phyloP scores from a whole-genome alignment of 1,140 invertebrate genomes.

The Homarus americanus region DNA sequence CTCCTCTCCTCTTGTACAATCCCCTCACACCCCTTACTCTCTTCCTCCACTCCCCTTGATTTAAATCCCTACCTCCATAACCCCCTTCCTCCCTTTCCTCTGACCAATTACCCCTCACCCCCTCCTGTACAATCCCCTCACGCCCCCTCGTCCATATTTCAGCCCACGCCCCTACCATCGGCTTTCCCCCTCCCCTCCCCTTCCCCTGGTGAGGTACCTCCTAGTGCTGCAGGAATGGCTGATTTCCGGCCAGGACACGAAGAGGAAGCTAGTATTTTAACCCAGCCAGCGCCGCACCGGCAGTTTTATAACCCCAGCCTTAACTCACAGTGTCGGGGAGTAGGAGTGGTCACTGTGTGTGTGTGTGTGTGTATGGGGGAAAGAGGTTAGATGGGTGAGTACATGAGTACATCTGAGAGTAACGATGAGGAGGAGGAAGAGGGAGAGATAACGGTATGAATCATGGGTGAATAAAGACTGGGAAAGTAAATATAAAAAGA shows the following conservation, averaged over 20 bases:
- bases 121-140: neutral
- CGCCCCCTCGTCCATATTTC: neutral
- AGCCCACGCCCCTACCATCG: neutral
- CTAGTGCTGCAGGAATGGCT: slow-evolving; percentile 46
- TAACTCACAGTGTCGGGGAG: neutral
- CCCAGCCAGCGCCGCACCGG: slow-evolving; percentile 44
- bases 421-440: too few species aligned
- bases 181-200: neutral
- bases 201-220: neutral
- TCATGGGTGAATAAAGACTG: too few species aligned
- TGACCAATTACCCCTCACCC: neutral
- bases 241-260: slow-evolving; percentile 56
- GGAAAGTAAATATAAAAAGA: too few species aligned
- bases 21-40: neutral
- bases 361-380: slow-evolving; percentile 31
- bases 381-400: neutral
- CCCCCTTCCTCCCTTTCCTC: neutral
- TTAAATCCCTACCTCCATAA: neutral
- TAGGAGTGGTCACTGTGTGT: neutral
- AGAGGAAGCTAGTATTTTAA: slow-evolving; percentile 62
- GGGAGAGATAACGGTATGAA: too few species aligned
- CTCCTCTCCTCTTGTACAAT: neutral
- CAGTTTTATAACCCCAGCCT: slow-evolving; percentile 53
- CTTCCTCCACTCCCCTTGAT: neutral
- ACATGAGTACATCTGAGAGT: too few species aligned